Evolutionary conservation across 2,113 vertebrate genomes (phyloP).

Genomic region (Rhegmatorhina hoffmannsi): DNA sequence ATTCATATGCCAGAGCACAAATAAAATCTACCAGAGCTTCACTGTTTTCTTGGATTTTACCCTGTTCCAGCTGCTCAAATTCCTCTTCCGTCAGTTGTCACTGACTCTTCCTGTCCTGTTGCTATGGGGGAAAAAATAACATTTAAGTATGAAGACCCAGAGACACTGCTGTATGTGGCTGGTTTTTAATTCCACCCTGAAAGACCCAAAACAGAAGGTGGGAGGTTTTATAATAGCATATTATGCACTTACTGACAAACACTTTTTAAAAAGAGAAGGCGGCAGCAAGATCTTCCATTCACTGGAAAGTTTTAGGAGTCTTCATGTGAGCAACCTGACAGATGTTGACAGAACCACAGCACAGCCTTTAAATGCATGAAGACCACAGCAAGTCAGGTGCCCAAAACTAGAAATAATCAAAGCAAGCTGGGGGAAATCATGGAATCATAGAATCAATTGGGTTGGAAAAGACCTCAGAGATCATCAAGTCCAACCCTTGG

Average conservation of each 20-base stretch:
- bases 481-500: too few relatives aligned
- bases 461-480: too few relatives aligned
- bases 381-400: not conserved
- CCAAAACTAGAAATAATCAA: not conserved
- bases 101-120: not conserved
- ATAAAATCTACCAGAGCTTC: not conserved
- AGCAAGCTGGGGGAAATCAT: not conserved
- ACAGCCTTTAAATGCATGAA: not conserved
- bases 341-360: not conserved
- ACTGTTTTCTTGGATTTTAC: not conserved
- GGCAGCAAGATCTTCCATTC: not conserved
- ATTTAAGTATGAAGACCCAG: not conserved
- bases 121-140: not conserved
- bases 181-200: not conserved
- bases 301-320: not conserved
- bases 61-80: conserved; percentile 9
- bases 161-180: not conserved
- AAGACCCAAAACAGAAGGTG: not conserved
- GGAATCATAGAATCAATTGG: too few relatives aligned
- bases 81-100: not conserved
- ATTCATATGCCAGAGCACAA: not conserved
- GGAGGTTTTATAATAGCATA: not conserved
- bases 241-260: not conserved
- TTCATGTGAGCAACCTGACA: not conserved
- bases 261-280: not conserved